A percentile compares a stretch with the other conserved stretches of the same genome.
Conservation (phyloP, 2,113 vertebrate genomes). For the Macquaria ambigua region DNA sequence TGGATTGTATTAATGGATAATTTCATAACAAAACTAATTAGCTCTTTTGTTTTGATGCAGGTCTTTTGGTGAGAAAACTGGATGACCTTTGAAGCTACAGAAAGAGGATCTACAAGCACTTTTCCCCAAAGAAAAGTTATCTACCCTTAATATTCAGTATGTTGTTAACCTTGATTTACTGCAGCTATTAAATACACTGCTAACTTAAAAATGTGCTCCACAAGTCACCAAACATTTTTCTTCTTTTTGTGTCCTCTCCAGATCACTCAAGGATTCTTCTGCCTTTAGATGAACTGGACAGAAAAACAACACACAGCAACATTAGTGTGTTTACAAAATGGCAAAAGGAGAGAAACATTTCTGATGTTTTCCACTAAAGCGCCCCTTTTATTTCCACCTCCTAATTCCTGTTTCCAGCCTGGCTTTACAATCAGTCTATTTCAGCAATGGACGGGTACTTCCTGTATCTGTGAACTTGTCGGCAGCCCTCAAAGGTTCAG, state of each 20-base stretch:
- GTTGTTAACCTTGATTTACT: slow-evolving; percentile 2
- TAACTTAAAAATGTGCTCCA: neutral
- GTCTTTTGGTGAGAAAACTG: slow-evolving; percentile 44
- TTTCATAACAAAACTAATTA: slow-evolving; percentile 19
- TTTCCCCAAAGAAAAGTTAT: slow-evolving; percentile 50
- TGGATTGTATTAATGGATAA: neutral
- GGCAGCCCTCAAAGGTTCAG: slow-evolving; percentile 81
- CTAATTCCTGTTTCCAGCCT: slow-evolving; percentile 59
- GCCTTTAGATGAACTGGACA: slow-evolving; percentile 54
- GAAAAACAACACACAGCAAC: slow-evolving; percentile 28
- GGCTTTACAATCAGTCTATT: slow-evolving; percentile 51
- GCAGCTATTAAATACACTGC: neutral
- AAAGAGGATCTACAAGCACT: slow-evolving; percentile 49
- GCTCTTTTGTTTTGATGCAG: slow-evolving; percentile 51
- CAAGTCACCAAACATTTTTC: neutral
- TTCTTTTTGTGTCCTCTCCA: slow-evolving; percentile 44
- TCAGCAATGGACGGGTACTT: slow-evolving; percentile 64
- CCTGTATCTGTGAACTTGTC: slow-evolving; percentile 62
- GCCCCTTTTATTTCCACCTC: slow-evolving; percentile 37
- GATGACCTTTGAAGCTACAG: slow-evolving; percentile 50
- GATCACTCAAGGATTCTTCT: slow-evolving; percentile 55
- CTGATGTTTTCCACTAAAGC: slow-evolving; percentile 66
- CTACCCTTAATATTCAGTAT: neutral
- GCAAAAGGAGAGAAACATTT: slow-evolving; percentile 53
- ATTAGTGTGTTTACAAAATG: slow-evolving; percentile 56